phyloP scores from a whole-genome alignment of 2,113 vertebrate genomes.

The Sceloporus tristichus region DNA sequence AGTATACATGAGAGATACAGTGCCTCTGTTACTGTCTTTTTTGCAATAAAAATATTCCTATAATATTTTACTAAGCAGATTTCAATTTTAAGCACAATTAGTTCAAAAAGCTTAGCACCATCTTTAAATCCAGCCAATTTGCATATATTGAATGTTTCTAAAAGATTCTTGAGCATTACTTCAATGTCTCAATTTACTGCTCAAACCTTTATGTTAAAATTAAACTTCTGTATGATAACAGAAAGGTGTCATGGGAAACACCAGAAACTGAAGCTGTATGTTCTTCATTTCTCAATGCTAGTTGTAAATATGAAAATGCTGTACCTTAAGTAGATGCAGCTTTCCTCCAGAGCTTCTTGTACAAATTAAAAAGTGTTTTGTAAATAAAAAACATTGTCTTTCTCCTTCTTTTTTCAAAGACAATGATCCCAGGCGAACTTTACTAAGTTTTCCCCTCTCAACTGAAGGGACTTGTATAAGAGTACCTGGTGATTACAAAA shows the following conservation, averaged over 20 bases:
- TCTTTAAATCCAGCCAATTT: conserved; percentile 26
- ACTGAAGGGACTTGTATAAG: conserved; percentile 98
- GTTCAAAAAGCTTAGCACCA: neutral
- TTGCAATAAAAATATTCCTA: conserved; percentile 14
- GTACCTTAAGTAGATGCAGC: conserved; percentile 96
- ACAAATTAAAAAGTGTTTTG: conserved; percentile 98
- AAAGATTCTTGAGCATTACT: neutral
- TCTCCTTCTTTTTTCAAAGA: conserved; percentile 99
- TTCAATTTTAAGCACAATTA: conserved; percentile 35
- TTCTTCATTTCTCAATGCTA: conserved; percentile 13
- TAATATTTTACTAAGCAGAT: conserved; percentile 15
- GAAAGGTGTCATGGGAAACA: neutral
- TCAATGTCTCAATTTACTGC: neutral
- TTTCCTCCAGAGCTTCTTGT: conserved; percentile 98
- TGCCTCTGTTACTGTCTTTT: neutral
- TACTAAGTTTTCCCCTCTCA: conserved; percentile 95
- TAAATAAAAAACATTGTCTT: conserved; percentile 98
- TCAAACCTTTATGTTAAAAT: conserved; percentile 15
- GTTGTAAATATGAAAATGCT: conserved; percentile 28
- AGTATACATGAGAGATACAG: neutral
- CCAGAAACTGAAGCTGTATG: neutral
- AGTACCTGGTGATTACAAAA: conserved; percentile 86
- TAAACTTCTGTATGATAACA: neutral
- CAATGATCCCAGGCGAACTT: conserved; percentile 94
- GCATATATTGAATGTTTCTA: conserved; percentile 15